phyloP scores from a whole-genome alignment of 2,797 vertebrate species.

The Bufotes viridis region DNA sequence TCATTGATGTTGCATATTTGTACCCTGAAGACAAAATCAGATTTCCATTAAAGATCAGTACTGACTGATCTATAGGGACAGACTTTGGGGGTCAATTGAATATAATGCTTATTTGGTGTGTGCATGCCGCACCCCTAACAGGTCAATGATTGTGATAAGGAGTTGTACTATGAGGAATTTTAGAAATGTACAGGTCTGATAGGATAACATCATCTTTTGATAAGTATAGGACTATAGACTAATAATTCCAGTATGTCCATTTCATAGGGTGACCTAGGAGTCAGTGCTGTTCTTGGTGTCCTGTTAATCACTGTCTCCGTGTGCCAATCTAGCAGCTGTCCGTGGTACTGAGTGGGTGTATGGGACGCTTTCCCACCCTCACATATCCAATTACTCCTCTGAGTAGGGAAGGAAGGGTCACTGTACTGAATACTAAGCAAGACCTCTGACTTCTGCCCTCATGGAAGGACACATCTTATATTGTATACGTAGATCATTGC shows the following conservation, averaged over 20 bases:
- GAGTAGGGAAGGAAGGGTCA: slow-evolving; percentile 36
- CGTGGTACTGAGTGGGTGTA: slow-evolving; percentile 45
- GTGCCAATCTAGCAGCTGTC: slow-evolving; percentile 34
- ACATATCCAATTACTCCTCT: slow-evolving; percentile 8
- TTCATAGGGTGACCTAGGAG: not conserved
- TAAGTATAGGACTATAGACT: not conserved
- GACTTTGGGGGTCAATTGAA: not conserved
- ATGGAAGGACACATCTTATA: not conserved
- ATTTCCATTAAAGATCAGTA: not conserved
- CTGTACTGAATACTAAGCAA: not conserved
- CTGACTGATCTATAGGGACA: not conserved
- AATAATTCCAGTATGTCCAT: not conserved
- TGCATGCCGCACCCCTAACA: not conserved
- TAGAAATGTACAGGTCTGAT: slow-evolving; percentile 1
- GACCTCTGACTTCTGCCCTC: slow-evolving; percentile 20
- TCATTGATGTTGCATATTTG: not conserved
- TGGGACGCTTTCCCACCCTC: slow-evolving; percentile 22
- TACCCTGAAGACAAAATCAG: not conserved
- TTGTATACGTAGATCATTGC: not conserved
- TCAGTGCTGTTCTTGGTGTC: not conserved
- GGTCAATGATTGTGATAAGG: not conserved
- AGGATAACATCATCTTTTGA: not conserved
- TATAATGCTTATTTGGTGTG: not conserved
- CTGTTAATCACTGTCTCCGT: slow-evolving; percentile 39
- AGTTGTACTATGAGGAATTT: not conserved